A percentile compares a stretch with the other conserved stretches of the same genome.
These are phyloP conservation scores for Druon quercuslanigerum DNA, from an alignment of 1,140 invertebrate genomes.

Conservation along the genomic window DNA sequence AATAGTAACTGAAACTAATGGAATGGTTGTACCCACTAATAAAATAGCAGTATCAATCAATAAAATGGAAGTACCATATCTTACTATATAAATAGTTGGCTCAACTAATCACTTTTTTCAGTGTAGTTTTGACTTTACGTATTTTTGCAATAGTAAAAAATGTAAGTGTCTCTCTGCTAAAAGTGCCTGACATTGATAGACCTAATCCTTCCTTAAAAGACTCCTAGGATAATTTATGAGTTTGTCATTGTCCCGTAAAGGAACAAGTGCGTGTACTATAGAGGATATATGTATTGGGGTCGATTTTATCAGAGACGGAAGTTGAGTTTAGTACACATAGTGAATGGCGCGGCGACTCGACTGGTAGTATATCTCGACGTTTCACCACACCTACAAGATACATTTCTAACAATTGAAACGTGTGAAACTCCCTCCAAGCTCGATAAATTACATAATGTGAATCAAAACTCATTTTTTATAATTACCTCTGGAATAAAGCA, in stretches of 20 bases:
- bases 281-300: conserved; percentile 10
- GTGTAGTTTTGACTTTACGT: no score
- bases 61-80: no score
- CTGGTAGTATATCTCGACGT: neutral
- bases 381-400: conserved; percentile 1
- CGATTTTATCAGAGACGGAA: conserved; percentile 23
- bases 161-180: neutral
- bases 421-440: no score
- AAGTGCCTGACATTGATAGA: neutral
- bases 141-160: neutral
- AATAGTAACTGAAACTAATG: no score
- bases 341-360: conserved; percentile 3
- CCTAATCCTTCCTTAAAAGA: neutral
- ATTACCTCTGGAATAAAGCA: no score
- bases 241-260: conserved; percentile 4
- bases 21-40: no score
- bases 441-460: no score
- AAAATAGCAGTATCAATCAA: no score
- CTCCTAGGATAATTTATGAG: conserved; percentile 7
- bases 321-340: conserved; percentile 26
- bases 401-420: no score
- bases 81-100: no score
- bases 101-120: no score
- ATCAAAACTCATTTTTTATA: no score
- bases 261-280: conserved; percentile 17